Percentiles rank a stretch among this genome's conserved stretches.
Evolutionary conservation across 30 jellyfish, hydroid and myxozoan genomes (phyloP).

Genomic region (Hydra vulgaris): DNA sequence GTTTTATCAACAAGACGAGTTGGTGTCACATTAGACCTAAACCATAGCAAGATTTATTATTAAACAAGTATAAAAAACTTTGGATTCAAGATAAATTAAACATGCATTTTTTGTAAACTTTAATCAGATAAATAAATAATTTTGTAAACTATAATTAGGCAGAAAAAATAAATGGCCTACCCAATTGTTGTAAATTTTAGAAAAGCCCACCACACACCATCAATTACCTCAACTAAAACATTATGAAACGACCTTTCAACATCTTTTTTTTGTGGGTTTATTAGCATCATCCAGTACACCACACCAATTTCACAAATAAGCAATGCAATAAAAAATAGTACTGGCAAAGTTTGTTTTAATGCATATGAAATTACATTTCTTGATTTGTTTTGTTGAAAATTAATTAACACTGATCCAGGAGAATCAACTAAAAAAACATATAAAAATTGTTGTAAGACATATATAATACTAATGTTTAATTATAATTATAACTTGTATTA

Average conservation of each 20-base stretch:
- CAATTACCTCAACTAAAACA: constrained; percentile 19
- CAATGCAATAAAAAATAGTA: constrained; percentile 23
- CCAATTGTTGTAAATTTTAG: constrained; percentile 68
- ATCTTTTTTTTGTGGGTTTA: constrained; percentile 6
- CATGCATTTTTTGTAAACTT: no score
- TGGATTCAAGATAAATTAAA: no score
- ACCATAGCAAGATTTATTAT: no score
- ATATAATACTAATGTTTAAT: no score
- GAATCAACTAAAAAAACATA: constrained; percentile 75
- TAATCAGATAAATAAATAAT: no score
- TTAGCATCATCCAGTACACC: constrained; percentile 50
- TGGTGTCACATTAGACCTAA: not conserved
- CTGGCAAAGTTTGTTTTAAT: constrained; percentile 27
- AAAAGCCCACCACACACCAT: constrained; percentile 89
- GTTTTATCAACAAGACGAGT: not conserved
- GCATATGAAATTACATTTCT: constrained; percentile 30
- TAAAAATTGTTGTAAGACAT: no score
- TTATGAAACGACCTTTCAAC: not conserved
- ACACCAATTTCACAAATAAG: constrained; percentile 50
- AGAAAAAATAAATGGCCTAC: constrained; percentile 19
- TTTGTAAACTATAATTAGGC: no score
- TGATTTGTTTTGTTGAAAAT: constrained; percentile 25
- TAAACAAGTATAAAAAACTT: no score
- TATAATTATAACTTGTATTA: no score
- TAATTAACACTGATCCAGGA: constrained; percentile 68